phyloP scores from a whole-genome alignment of 2,888 invertebrate genomes.

The Drosophila meridiana region DNA sequence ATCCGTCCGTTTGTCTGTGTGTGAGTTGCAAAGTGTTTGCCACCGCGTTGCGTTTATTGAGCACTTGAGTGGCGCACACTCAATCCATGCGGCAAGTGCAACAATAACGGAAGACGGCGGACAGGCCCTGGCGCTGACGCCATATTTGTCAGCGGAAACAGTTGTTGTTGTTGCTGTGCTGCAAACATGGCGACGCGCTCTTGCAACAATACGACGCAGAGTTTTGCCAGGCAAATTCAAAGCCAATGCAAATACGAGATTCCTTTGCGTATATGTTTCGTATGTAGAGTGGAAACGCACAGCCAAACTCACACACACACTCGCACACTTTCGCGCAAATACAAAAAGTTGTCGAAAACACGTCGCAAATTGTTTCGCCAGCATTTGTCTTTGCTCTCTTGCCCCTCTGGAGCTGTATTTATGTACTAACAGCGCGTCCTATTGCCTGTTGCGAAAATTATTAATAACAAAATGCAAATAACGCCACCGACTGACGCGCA shows the following conservation, averaged over 20 bases:
- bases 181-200: slow-evolving; percentile 30
- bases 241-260: slow-evolving; percentile 72
- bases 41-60: slow-evolving; percentile 71
- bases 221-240: slow-evolving; percentile 61
- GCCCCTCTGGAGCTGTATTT: slow-evolving; percentile 24
- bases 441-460: slow-evolving; percentile 63
- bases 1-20: slow-evolving; percentile 3
- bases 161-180: slow-evolving; percentile 37
- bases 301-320: slow-evolving; percentile 17
- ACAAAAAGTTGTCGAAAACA: slow-evolving; percentile 49
- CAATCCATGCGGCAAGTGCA: slow-evolving; percentile 59
- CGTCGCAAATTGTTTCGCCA: slow-evolving; percentile 56
- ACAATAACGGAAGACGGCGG: slow-evolving; percentile 43
- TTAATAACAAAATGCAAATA: slow-evolving; percentile 78
- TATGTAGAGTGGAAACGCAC: slow-evolving; percentile 17
- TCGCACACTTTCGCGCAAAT: slow-evolving; percentile 32
- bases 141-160: slow-evolving; percentile 71
- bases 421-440: slow-evolving; percentile 39
- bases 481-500: slow-evolving; percentile 49
- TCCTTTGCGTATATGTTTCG: slow-evolving; percentile 55
- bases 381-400: slow-evolving; percentile 18
- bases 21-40: slow-evolving; percentile 36
- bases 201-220: slow-evolving; percentile 48
- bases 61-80: slow-evolving; percentile 68
- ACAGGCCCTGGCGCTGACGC: slow-evolving; percentile 39